Conservation (phyloP, 2,113 vertebrate genomes). For the Fulmarus glacialis region DNA sequence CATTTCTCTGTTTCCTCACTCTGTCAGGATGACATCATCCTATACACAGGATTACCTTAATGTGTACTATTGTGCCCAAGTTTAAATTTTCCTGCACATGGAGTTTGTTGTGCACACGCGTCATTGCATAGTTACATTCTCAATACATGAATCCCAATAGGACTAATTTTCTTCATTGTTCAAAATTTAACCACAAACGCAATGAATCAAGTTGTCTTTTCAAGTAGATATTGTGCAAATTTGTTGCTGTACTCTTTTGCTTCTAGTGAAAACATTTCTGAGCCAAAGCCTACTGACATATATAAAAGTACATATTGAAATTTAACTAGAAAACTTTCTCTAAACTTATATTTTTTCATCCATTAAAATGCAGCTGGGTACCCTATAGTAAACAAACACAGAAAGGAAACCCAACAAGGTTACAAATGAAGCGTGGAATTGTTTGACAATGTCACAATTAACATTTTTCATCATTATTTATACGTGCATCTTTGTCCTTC, state of each 20-base stretch:
- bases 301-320: neutral
- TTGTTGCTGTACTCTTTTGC: neutral
- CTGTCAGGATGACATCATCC: neutral
- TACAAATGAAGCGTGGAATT: neutral
- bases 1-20: neutral
- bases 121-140: neutral
- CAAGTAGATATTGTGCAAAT: neutral
- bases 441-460: neutral
- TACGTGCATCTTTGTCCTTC: neutral
- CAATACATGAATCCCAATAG: neutral
- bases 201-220: neutral
- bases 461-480: neutral
- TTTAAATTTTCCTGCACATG: neutral
- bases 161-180: neutral
- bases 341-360: neutral
- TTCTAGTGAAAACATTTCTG: neutral
- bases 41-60: neutral
- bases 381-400: neutral
- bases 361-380: neutral
- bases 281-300: neutral
- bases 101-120: accelerated
- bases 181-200: neutral
- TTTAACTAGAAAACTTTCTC: neutral
- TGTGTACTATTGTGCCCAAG: neutral
- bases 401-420: neutral